These are phyloP conservation scores for Toxotes lorentzi DNA, from an alignment of 2,797 vertebrate species.

Conservation along the genomic window DNA sequence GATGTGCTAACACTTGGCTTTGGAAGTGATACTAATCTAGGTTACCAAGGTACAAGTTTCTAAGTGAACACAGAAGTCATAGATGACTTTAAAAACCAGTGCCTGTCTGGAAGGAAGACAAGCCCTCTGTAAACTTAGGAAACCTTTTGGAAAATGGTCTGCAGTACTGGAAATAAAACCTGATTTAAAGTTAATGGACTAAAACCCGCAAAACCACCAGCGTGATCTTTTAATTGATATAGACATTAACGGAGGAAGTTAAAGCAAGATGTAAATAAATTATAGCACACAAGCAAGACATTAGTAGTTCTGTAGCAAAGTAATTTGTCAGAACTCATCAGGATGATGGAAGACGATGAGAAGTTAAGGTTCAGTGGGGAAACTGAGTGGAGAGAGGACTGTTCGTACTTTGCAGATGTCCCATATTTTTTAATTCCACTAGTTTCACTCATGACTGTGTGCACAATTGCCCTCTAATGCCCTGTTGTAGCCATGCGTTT, in stretches of 20 bases:
- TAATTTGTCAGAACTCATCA: slow-evolving; percentile 16
- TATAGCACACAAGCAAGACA: slow-evolving; percentile 3
- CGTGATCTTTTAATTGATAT: slow-evolving; percentile 2
- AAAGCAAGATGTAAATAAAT: slow-evolving; percentile 20
- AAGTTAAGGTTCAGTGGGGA: background rate
- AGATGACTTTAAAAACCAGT: background rate
- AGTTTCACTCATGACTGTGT: slow-evolving; percentile 5
- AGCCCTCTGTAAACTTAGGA: background rate
- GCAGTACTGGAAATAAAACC: background rate
- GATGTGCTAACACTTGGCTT: too few species aligned
- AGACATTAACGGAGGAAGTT: slow-evolving; percentile 6
- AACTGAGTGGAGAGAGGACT: background rate
- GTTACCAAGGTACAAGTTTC: too few species aligned
- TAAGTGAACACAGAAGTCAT: too few species aligned
- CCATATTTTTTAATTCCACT: slow-evolving; percentile 10
- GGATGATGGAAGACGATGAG: slow-evolving; percentile 4
- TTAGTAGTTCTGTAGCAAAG: slow-evolving; percentile 7
- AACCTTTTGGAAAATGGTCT: background rate
- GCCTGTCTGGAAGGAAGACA: background rate
- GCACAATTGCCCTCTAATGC: slow-evolving; percentile 13
- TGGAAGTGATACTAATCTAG: too few species aligned
- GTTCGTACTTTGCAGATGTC: background rate
- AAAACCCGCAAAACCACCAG: slow-evolving; percentile 4
- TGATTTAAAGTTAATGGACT: slow-evolving; percentile 11
- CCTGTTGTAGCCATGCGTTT: background rate